Percentiles rank a stretch among this genome's conserved stretches.
Evolutionary conservation across 1,140 invertebrate genomes (phyloP).

Genomic region (Nephila pilipes): DNA sequence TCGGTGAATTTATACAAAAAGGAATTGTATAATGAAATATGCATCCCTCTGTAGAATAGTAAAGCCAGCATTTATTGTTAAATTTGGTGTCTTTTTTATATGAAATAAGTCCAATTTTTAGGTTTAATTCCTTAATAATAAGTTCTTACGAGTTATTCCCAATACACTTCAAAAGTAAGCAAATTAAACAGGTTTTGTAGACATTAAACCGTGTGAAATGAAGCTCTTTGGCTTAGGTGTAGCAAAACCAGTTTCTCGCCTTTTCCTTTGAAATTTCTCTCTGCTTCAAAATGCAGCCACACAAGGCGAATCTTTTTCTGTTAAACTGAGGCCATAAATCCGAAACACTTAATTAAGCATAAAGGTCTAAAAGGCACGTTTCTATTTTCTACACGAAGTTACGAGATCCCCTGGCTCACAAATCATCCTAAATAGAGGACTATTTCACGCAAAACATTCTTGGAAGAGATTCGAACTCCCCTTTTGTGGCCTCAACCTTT

Average conservation of each 20-base stretch:
- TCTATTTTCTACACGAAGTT: background rate
- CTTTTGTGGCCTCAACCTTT: background rate
- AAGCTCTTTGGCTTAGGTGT: background rate
- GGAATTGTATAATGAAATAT: too few species aligned
- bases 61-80: too few species aligned
- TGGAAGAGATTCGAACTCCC: background rate
- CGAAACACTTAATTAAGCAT: slow-evolving; percentile 19
- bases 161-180: too few species aligned
- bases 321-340: background rate
- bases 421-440: slow-evolving; percentile 14
- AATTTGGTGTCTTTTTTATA: too few species aligned
- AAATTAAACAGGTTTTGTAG: too few species aligned
- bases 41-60: too few species aligned
- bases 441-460: background rate
- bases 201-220: background rate
- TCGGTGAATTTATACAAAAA: too few species aligned
- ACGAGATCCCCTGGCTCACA: background rate
- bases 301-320: background rate
- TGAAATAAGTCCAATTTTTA: too few species aligned
- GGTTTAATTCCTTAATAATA: too few species aligned
- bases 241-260: background rate
- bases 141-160: too few species aligned
- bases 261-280: background rate
- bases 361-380: slow-evolving; percentile 4
- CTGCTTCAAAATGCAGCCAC: background rate